These are phyloP conservation scores for Hermatobates lingyangjiaoensis DNA, from an alignment of 1,140 invertebrate genomes.

Conservation along the genomic window DNA sequence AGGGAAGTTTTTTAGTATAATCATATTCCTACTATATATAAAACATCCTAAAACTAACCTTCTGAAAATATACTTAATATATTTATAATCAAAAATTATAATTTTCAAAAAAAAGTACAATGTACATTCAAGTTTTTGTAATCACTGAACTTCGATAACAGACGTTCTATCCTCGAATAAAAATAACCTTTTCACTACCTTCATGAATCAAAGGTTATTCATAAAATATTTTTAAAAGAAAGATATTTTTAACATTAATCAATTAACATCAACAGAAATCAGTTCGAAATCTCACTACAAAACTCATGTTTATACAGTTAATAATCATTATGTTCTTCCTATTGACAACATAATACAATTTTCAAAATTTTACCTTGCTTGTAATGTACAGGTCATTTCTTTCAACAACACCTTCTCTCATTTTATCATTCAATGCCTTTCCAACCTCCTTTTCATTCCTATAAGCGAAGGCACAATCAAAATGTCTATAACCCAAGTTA, in stretches of 20 bases:
- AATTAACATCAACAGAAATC: not conserved
- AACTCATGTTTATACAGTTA: not conserved
- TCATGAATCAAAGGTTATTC: too few relatives aligned
- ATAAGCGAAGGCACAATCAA: slow-evolving; percentile 66
- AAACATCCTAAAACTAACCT: too few relatives aligned
- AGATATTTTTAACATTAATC: not conserved
- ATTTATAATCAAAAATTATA: too few relatives aligned
- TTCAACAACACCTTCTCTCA: slow-evolving; percentile 47
- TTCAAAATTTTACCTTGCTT: slow-evolving; percentile 36
- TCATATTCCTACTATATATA: too few relatives aligned
- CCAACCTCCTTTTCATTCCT: slow-evolving; percentile 73
- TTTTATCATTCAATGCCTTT: slow-evolving; percentile 44
- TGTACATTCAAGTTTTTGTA: too few relatives aligned
- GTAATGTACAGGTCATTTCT: slow-evolving; percentile 51
- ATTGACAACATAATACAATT: not conserved
- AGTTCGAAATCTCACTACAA: not conserved
- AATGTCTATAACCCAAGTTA: slow-evolving; percentile 63
- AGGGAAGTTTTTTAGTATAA: too few relatives aligned
- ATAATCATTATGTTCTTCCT: not conserved
- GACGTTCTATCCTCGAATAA: too few relatives aligned
- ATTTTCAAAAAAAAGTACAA: too few relatives aligned
- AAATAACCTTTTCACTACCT: not conserved
- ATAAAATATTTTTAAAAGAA: too few relatives aligned
- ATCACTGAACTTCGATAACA: too few relatives aligned
- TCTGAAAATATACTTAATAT: too few relatives aligned